phyloP scores from a whole-genome alignment of 37 sponge, comb jelly and placozoan genomes.

The Ianthella basta region DNA sequence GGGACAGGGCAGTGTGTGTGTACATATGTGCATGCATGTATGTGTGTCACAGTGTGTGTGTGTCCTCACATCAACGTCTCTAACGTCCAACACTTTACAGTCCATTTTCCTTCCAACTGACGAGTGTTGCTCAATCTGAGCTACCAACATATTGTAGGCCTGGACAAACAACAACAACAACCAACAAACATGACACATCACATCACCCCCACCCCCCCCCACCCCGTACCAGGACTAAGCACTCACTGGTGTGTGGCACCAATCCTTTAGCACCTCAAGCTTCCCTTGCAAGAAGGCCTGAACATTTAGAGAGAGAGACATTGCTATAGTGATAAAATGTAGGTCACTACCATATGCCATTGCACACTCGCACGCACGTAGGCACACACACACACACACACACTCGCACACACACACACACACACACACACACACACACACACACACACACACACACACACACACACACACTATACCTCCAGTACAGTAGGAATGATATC shows the following conservation, averaged over 20 bases:
- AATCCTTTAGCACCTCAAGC: constrained; percentile 67
- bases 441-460: neutral
- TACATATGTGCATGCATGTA: neutral
- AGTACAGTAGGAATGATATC: constrained; percentile 90
- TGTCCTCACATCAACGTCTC: constrained; percentile 39
- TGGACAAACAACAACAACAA: too few species aligned
- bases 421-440: too few species aligned
- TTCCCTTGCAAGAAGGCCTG: constrained; percentile 75
- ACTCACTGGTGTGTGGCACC: constrained; percentile 88
- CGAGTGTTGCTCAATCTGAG: constrained; percentile 25
- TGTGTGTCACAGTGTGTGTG: too few species aligned
- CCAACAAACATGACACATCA: too few species aligned
- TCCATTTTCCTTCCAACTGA: constrained; percentile 12
- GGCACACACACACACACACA: too few species aligned
- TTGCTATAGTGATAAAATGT: too few species aligned
- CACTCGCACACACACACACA: too few species aligned
- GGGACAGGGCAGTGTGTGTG: neutral
- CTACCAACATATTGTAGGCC: constrained; percentile 26
- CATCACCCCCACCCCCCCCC: too few species aligned
- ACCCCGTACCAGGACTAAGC: too few species aligned
- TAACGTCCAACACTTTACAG: constrained; percentile 31
- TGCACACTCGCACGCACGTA: neutral
- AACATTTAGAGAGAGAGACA: neutral
- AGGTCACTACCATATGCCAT: too few species aligned
- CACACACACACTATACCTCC: constrained; percentile 50